Base-by-base conservation (phyloP, 2,888 invertebrate genomes). In the Apocheima hispidaria region DNA sequence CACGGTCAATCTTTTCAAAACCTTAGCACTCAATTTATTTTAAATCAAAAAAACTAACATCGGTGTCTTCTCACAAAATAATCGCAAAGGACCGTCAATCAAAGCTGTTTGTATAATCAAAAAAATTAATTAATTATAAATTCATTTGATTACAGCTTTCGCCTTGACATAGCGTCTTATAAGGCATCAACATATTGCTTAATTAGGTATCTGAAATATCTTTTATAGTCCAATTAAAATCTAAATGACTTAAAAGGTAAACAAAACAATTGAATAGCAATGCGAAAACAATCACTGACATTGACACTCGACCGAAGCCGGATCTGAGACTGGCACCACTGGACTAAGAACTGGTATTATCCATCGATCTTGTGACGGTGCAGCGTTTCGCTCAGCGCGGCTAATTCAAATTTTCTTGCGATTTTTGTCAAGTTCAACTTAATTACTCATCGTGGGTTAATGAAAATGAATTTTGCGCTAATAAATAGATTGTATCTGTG, bases 241-340 rank as follows among this genome's bases (percentile, higher is more conserved):
- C 26, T 52, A 43, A 60, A 62, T 60, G 40, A 26, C 28, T 9
- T 40, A 48, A 65, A 38, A 18, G 57, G 62, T 61, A 38, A 69
- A 66, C 65, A 66, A 64, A 61, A 61, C 57, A 61, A 68, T 62
- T 56, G 61, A 71, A 59, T 48, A 46, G 33, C 43, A 63, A 66
- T 61, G 66, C 61, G 46, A 43, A 70, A 71, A 78, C 69, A 75
- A 76, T 70, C 65, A 58, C 53, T 76, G 87, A 86, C 88, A 90
- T 87, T 90, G 90, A 89, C 86, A 86, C 82, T 81, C 72, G 74
- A 51, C 33, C 36, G 75, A 77, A 90, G 83, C 88, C 88, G 89
- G 91, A 90, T 87, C 83, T 83, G 72, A 63, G 83, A 49, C 53
- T 50, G 23, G 52, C 38, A 54, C 38, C 50, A 56, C 46, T 55